Percentiles rank a stretch among this genome's conserved stretches.
Conservation (phyloP, 2,888 invertebrate species). For the Drosophila borealis region DNA sequence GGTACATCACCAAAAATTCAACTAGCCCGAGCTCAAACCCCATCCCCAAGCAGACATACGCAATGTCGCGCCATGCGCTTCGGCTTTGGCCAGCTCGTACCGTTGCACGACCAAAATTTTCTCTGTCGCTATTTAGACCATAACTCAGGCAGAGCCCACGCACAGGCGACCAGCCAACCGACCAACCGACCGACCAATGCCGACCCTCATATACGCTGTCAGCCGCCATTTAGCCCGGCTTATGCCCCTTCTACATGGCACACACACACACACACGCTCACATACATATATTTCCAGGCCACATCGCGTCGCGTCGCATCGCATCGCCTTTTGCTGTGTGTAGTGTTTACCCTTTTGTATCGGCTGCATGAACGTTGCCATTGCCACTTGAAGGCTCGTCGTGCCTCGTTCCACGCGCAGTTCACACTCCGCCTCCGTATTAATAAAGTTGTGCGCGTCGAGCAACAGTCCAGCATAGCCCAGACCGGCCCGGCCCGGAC, state of each 20-base stretch:
- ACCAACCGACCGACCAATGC: constrained; percentile 22
- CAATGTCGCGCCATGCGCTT: constrained; percentile 21
- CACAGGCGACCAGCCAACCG: constrained; percentile 18
- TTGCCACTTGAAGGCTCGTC: constrained; percentile 59
- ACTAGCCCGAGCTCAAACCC: constrained; percentile 29
- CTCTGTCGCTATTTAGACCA: constrained; percentile 70
- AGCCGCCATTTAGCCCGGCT: constrained; percentile 24
- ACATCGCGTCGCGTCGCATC: constrained; percentile 13
- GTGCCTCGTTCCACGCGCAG: constrained; percentile 47
- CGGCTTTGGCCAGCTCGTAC: constrained; percentile 22
- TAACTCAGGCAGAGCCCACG: constrained; percentile 56
- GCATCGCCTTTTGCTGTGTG: constrained; percentile 3
- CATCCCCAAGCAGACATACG: constrained; percentile 5
- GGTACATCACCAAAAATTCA: constrained; percentile 59
- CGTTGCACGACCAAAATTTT: constrained; percentile 39
- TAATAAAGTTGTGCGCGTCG: constrained; percentile 10
- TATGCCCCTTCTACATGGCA: constrained; percentile 5
- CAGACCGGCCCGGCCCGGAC: constrained; percentile 1
- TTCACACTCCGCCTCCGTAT: constrained; percentile 12
- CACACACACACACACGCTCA: neutral
- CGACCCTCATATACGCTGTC: constrained; percentile 16
- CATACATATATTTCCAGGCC: constrained; percentile 29
- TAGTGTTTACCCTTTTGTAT: constrained; percentile 52
- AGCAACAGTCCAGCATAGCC: neutral
- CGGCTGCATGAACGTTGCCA: constrained; percentile 51